Evolutionary conservation across 2,797 vertebrate species (phyloP), one percentile per base, ranked within the genome.

Genomic region (Holocentrus rufus): DNA sequence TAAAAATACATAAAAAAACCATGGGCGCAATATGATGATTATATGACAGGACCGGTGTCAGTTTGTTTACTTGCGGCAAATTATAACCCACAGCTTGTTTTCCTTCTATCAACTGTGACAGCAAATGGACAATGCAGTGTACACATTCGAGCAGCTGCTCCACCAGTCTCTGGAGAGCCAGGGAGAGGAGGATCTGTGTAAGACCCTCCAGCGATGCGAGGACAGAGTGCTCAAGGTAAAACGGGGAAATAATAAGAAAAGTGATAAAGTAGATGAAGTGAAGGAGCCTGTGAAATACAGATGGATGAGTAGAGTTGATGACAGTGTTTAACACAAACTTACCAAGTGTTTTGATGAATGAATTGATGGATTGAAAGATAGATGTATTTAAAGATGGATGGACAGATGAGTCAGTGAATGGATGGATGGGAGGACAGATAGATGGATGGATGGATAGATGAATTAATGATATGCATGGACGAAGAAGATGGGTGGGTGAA

Each of bases 221-320:
- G 98, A 99, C 80, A 90, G 97, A 20, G 97, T 99, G 50, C 93
- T 99, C 47, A 99, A 99, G 96, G 98, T 99, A 77, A 94, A 88
- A 1, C 1, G 20, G 8, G 1, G 53, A 46, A 9, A 20, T 8
- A 7, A 20, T 1, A 36, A 34, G 5, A n/a, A n/a, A 6, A 22
- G 18, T 15, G 4, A 47, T 9, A 44, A 44, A n/a, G n/a, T n/a
- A 49, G 46, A 49, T 9, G 2, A n/a, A 11, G 17, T 18, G 46
- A 5, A 6, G n/a, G 17, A 49, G 6, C 7, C 17, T 18, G 18
- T 9, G n/a, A 50, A 9, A 50, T n/a, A 50, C 20, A 22, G 47
- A 20, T 50, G 11, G 13, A 3, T 4, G 44, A 46, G 15, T 1
- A 46, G 44, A 5, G 15, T 14, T 42, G 39, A 14, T 42, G 39